Evolutionary conservation across 2,113 vertebrate genomes (phyloP).

Genomic region (Pteropus alecto): DNA sequence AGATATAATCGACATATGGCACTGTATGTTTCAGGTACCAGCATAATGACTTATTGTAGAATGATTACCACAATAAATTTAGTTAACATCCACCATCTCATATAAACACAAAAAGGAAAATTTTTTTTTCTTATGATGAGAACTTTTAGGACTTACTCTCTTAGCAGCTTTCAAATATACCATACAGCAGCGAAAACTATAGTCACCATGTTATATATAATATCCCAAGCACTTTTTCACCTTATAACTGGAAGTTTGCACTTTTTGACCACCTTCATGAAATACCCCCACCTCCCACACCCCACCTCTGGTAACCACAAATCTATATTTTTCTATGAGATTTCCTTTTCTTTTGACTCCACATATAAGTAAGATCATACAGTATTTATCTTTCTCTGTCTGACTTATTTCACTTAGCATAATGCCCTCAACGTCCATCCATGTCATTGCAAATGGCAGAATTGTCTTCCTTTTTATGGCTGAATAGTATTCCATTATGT

Average conservation of each 20-base stretch:
- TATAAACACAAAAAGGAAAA: background rate
- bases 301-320: background rate
- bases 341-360: background rate
- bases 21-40: background rate
- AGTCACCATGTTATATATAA: background rate
- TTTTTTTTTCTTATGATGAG: background rate
- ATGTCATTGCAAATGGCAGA: background rate
- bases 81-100: background rate
- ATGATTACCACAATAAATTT: background rate
- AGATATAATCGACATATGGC: background rate
- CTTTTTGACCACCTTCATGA: background rate
- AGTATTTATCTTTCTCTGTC: background rate
- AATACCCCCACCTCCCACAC: background rate
- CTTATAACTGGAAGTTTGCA: background rate
- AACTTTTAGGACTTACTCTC: background rate
- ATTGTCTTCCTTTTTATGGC: background rate
- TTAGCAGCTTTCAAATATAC: background rate
- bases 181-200: background rate
- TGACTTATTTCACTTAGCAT: background rate
- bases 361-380: background rate
- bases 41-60: background rate
- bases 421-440: background rate
- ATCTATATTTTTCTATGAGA: background rate
- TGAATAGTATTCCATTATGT: background rate
- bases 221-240: background rate